Evolutionary conservation across 2,113 vertebrate species (phyloP).

Genomic region (Lepus europaeus): DNA sequence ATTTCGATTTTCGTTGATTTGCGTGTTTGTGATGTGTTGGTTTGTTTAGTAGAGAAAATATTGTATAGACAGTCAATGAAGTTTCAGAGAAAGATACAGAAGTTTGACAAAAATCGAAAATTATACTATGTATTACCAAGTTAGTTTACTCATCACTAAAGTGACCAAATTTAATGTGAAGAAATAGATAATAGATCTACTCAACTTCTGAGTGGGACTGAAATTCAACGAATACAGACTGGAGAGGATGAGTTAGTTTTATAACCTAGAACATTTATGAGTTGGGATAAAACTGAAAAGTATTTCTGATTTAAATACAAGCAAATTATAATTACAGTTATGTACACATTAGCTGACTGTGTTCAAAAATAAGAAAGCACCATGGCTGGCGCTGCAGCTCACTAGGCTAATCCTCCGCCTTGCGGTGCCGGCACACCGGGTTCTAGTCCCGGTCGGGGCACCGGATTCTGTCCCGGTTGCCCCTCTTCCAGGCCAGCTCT

Average conservation of each 20-base stretch:
- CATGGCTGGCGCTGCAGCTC: too few species aligned
- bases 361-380: not conserved
- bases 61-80: not conserved
- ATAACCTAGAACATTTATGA: not conserved
- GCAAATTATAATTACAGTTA: not conserved
- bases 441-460: too few species aligned
- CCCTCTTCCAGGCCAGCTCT: too few species aligned
- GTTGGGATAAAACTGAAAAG: not conserved
- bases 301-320: not conserved
- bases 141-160: not conserved
- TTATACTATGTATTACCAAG: not conserved
- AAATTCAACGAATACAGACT: not conserved
- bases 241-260: not conserved
- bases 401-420: too few species aligned
- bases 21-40: not conserved
- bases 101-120: constrained; percentile 22
- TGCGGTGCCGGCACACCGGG: too few species aligned
- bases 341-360: not conserved
- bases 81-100: not conserved
- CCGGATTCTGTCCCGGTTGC: too few species aligned
- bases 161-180: not conserved
- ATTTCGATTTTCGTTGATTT: constrained; percentile 40
- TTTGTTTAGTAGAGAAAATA: constrained; percentile 45
- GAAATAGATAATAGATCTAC: not conserved
- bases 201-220: not conserved